Conservation (phyloP, 1,140 invertebrate genomes). For the Drosophila nigromelanica region DNA sequence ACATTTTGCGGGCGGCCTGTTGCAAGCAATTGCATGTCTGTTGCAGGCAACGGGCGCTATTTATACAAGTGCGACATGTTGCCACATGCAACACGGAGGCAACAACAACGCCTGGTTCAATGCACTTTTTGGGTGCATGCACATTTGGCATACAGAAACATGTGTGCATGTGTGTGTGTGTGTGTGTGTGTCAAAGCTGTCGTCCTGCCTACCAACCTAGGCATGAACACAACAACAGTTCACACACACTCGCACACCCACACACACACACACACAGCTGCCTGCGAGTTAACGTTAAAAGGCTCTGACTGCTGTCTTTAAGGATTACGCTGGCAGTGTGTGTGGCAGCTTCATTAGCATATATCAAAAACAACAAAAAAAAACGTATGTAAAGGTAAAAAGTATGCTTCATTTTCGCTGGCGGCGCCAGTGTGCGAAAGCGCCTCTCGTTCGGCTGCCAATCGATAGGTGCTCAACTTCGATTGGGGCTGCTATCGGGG, state of each 20-base stretch:
- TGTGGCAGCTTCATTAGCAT: conserved; percentile 72
- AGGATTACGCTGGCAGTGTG: conserved; percentile 45
- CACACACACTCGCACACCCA: background rate
- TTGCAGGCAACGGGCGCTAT: conserved; percentile 39
- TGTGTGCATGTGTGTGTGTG: no score
- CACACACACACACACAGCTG: background rate
- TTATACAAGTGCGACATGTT: conserved; percentile 47
- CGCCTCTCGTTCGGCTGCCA: background rate
- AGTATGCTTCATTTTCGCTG: conserved; percentile 68
- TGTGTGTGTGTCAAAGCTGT: no score
- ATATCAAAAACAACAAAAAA: no score
- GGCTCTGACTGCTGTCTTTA: conserved; percentile 67
- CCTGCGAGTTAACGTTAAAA: conserved; percentile 55
- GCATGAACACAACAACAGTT: conserved; percentile 14
- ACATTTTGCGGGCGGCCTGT: conserved; percentile 44
- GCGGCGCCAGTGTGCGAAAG: conserved; percentile 9
- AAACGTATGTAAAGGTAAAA: conserved; percentile 54
- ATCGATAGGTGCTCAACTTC: conserved; percentile 43
- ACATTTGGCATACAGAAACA: background rate
- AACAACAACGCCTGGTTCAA: conserved; percentile 52
- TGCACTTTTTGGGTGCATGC: conserved; percentile 51
- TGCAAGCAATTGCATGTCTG: conserved; percentile 27
- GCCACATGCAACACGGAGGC: conserved; percentile 2
- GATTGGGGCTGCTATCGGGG: conserved; percentile 46
- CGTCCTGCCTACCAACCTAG: background rate